phyloP scores from a whole-genome alignment of 2,113 vertebrate species.

The Nematolebias whitei region DNA sequence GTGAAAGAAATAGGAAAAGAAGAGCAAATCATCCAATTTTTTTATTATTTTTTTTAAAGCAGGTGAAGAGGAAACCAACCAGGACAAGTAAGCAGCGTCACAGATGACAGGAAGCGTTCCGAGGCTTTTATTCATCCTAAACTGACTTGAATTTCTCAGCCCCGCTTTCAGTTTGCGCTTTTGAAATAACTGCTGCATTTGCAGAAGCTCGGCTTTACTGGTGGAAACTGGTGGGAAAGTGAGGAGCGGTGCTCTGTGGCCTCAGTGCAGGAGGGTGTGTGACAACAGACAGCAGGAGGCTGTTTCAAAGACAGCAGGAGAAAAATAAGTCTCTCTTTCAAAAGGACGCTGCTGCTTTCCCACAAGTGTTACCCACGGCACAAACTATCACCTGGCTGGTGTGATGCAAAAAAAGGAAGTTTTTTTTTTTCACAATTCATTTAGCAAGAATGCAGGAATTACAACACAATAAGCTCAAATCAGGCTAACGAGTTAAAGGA shows the following conservation, averaged over 20 bases:
- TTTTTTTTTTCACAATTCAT: slow-evolving; percentile 66
- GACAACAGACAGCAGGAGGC: slow-evolving; percentile 61
- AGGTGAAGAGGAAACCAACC: slow-evolving; percentile 12
- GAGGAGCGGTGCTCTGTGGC: slow-evolving; percentile 46
- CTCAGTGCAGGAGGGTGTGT: slow-evolving; percentile 54
- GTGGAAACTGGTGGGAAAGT: slow-evolving; percentile 71
- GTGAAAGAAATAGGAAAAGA: background rate
- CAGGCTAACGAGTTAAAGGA: slow-evolving; percentile 45
- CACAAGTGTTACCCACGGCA: slow-evolving; percentile 60
- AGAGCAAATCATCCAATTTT: slow-evolving; percentile 6
- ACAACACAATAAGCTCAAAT: slow-evolving; percentile 25
- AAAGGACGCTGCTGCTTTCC: slow-evolving; percentile 41
- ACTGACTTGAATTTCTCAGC: slow-evolving; percentile 55
- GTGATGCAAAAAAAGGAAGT: slow-evolving; percentile 61
- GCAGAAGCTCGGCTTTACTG: slow-evolving; percentile 56
- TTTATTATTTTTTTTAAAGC: too few species aligned
- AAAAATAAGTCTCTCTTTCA: slow-evolving; percentile 44
- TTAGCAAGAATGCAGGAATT: slow-evolving; percentile 49
- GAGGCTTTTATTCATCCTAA: slow-evolving; percentile 42
- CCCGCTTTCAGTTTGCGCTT: slow-evolving; percentile 60
- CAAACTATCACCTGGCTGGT: slow-evolving; percentile 46
- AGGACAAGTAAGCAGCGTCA: slow-evolving; percentile 13
- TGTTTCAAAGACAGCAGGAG: slow-evolving; percentile 60
- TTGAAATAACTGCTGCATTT: slow-evolving; percentile 71
- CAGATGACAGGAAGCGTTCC: slow-evolving; percentile 24